These are phyloP conservation scores for Neosilurus hyrtlii DNA, from an alignment of 2,797 vertebrate species.

Conservation along the genomic window DNA sequence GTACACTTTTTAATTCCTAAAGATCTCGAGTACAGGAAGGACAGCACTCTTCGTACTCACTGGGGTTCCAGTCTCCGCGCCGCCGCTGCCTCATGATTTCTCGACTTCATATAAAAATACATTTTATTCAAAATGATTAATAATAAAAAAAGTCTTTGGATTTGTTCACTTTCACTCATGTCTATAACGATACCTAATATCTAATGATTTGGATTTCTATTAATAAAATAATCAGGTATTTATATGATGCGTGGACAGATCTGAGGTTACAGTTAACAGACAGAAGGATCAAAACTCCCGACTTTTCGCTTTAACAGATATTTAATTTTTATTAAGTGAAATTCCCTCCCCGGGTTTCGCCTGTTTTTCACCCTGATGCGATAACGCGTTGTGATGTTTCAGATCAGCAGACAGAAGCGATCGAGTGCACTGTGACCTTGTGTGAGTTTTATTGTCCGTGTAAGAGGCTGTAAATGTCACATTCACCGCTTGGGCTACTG, in stretches of 20 bases:
- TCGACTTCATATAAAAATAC: neutral
- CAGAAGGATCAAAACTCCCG: neutral
- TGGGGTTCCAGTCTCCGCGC: neutral
- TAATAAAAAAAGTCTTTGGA: no score
- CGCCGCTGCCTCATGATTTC: neutral
- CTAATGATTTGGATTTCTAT: no score
- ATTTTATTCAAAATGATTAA: no score
- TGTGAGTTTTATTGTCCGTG: neutral
- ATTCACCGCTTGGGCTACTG: neutral
- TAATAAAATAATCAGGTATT: no score
- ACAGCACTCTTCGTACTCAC: neutral
- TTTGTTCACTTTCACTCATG: no score
- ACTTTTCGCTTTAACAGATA: neutral
- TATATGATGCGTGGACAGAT: no score
- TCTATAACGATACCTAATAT: no score
- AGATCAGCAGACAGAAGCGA: neutral
- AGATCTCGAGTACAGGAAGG: neutral
- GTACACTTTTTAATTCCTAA: neutral
- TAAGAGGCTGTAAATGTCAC: constrained; percentile 7
- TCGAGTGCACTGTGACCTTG: neutral
- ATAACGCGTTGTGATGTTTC: neutral
- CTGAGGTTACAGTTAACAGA: no score
- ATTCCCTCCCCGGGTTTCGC: no score
- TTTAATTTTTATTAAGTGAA: neutral
- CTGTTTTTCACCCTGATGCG: neutral